Evolutionary conservation across 2,888 invertebrate species (phyloP), one percentile per base, ranked within the genome.

Genomic region (Vandiemenella viatica): DNA sequence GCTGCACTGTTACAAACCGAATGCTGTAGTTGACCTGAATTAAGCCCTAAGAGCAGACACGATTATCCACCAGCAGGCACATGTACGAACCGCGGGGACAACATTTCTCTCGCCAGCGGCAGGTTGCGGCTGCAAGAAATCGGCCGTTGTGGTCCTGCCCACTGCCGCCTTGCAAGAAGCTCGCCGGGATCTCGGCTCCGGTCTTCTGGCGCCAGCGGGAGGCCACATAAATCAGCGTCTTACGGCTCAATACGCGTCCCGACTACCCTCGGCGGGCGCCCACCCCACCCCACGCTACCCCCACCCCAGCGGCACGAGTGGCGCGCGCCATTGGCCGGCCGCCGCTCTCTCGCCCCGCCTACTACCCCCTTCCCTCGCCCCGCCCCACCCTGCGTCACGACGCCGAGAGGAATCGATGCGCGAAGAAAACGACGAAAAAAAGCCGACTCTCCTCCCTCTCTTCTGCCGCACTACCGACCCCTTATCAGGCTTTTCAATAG

Each of bases 401-500:
- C 38, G 16, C 38, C n/a, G n/a, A n/a, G n/a, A n/a, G n/a, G 32
- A n/a, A 32, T 32, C 32, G n/a, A 32, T 32, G 32, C 32, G n/a
- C 32, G n/a, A 32, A n/a, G 32, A 32, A 32, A 32, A 10, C 10
- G n/a, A 10, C 32, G 32, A n/a, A n/a, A 32, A 32, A 32, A 10
- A 32, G n/a, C 32, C 32, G 32, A 32, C 10, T 13, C 32, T n/a
- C 32, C 32, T 32, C 32, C 32, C 32, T n/a, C n/a, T n/a, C n/a
- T n/a, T n/a, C n/a, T n/a, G n/a, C n/a, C 32, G 5, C 32, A 6
- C 32, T n/a, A n/a, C 32, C 10, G 32, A 32, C 32, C 32, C n/a
- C 32, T 32, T 32, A 38, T n/a, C 15, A 17, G 22, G 46, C 41
- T 50, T 45, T 46, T 43, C 50, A 46, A 50, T 45, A 45, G 19